A percentile compares a stretch with the other conserved stretches of the same genome.
These are phyloP conservation scores for Centropus bengalensis DNA, from an alignment of 2,113 vertebrate genomes.

Conservation along the genomic window DNA sequence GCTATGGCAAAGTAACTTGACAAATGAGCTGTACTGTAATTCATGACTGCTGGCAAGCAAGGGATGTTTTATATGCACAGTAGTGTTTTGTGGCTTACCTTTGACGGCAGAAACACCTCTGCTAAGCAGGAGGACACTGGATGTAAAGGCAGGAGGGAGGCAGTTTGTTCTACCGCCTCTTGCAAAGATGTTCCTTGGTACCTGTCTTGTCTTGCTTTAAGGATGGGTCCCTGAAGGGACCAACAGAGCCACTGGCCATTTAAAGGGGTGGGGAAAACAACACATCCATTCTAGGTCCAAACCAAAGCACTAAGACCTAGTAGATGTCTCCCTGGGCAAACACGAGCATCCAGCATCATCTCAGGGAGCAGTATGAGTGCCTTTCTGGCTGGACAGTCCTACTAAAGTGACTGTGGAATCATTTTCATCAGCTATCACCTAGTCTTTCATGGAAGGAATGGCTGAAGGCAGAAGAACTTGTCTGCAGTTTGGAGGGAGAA, in stretches of 20 bases:
- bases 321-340: background rate
- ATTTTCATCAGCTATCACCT: background rate
- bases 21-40: background rate
- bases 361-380: rapidly evolving
- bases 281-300: rapidly evolving
- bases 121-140: background rate
- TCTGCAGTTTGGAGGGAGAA: background rate
- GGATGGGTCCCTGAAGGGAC: background rate
- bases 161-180: background rate
- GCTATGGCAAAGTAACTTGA: background rate
- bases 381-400: background rate
- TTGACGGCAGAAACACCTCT: background rate
- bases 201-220: background rate
- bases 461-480: background rate
- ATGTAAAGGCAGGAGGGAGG: background rate
- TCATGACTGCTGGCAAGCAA: background rate
- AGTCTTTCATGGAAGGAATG: rapidly evolving
- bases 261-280: background rate
- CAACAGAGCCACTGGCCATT: background rate
- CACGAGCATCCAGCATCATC: background rate
- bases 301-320: background rate
- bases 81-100: background rate
- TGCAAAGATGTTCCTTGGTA: background rate
- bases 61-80: background rate
- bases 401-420: background rate